Evolutionary conservation across 2,113 vertebrate species (phyloP).

Genomic region (Lucifuga dentata): DNA sequence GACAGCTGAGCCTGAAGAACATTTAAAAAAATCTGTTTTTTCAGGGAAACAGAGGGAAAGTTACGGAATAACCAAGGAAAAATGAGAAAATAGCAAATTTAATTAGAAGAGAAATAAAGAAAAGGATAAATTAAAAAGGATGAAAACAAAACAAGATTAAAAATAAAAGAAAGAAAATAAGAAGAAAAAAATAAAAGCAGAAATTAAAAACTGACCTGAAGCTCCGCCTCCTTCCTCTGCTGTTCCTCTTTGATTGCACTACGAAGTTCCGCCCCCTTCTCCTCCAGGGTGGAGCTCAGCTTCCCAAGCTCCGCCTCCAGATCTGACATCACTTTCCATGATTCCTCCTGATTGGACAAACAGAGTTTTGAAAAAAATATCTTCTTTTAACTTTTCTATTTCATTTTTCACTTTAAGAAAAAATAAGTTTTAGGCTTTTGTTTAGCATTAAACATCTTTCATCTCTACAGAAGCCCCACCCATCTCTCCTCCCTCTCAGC

Average conservation of each 20-base stretch:
- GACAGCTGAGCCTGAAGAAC: slow-evolving; percentile 75
- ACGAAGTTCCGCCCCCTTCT: slow-evolving; percentile 88
- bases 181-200: no score
- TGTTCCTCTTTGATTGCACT: slow-evolving; percentile 88
- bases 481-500: not conserved
- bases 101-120: no score
- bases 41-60: no score
- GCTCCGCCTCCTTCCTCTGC: slow-evolving; percentile 86
- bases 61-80: no score
- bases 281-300: slow-evolving; percentile 87
- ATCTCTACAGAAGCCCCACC: not conserved
- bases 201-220: slow-evolving; percentile 83
- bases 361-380: no score
- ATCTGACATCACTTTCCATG: slow-evolving; percentile 87
- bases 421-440: no score
- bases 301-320: slow-evolving; percentile 93
- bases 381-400: no score
- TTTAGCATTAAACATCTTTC: no score
- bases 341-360: slow-evolving; percentile 84
- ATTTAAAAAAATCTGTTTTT: not conserved
- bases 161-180: not conserved
- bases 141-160: not conserved
- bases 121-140: not conserved
- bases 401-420: no score
- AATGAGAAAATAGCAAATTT: no score